These are phyloP conservation scores for Drosophila paulistorum DNA, from an alignment of 1,140 invertebrate species.

Conservation along the genomic window DNA sequence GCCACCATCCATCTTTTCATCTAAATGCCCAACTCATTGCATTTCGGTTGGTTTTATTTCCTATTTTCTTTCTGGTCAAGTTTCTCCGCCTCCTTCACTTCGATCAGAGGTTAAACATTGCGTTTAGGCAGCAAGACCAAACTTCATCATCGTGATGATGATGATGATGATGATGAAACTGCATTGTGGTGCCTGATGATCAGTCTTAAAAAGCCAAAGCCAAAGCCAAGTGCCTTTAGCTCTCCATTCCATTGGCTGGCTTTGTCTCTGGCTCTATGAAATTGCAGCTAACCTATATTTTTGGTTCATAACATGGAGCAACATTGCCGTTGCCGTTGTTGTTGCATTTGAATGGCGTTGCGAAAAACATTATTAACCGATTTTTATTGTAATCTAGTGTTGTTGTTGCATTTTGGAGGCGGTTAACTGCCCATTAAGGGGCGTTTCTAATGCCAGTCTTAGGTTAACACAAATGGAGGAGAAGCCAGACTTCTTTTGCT, in stretches of 20 bases:
- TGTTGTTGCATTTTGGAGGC: slow-evolving; percentile 60
- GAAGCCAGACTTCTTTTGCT: slow-evolving; percentile 3
- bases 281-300: slow-evolving; percentile 77
- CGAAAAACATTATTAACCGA: slow-evolving; percentile 80
- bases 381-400: slow-evolving; percentile 70
- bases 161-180: slow-evolving; percentile 27
- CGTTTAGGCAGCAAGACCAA: slow-evolving; percentile 38
- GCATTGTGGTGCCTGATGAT: slow-evolving; percentile 53
- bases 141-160: slow-evolving; percentile 7
- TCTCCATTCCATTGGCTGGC: not conserved
- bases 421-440: slow-evolving; percentile 80
- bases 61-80: slow-evolving; percentile 27
- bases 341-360: slow-evolving; percentile 73
- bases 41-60: slow-evolving; percentile 18
- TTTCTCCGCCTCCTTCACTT: slow-evolving; percentile 8
- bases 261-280: slow-evolving; percentile 8
- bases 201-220: slow-evolving; percentile 40
- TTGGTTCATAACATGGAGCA: slow-evolving; percentile 13
- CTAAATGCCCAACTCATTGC: slow-evolving; percentile 29
- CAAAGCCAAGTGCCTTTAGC: slow-evolving; percentile 46
- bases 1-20: slow-evolving; percentile 23
- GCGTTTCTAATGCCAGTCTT: slow-evolving; percentile 68
- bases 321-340: slow-evolving; percentile 27
- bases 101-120: slow-evolving; percentile 71
- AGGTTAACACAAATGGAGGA: slow-evolving; percentile 2